These are phyloP conservation scores for Pseudorhiza aurosa DNA, from an alignment of 30 jellyfish, hydroid and myxozoan genomes.

Conservation along the genomic window DNA sequence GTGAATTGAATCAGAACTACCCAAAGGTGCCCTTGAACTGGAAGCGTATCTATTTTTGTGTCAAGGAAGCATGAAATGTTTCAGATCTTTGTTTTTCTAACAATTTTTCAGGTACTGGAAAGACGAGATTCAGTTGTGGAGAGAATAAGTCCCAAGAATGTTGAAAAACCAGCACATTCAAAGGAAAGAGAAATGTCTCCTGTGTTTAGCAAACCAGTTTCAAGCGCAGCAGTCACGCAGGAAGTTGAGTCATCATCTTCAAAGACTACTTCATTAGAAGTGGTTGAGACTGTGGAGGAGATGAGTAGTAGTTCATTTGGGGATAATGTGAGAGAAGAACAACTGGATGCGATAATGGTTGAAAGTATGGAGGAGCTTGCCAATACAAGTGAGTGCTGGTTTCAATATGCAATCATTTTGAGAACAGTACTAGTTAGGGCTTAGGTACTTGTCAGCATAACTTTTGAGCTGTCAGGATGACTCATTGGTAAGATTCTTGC, in stretches of 20 bases:
- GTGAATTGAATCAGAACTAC: no score
- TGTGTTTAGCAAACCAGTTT: constrained; percentile 34
- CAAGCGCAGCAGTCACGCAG: constrained; percentile 29
- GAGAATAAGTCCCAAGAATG: constrained; percentile 40
- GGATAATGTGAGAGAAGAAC: constrained; percentile 50
- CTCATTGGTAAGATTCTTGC: no score
- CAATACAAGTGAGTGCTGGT: constrained; percentile 27
- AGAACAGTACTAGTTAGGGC: neutral
- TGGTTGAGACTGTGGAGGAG: constrained; percentile 87
- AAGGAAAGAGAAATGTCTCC: constrained; percentile 60
- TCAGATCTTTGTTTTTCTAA: neutral
- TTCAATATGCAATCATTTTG: neutral
- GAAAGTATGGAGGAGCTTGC: constrained; percentile 58
- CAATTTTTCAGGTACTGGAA: neutral
- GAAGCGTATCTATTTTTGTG: no score
- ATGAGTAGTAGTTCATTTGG: constrained; percentile 63
- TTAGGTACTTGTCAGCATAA: no score
- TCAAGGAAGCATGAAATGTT: no score
- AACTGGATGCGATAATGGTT: constrained; percentile 58
- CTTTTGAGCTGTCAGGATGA: no score
- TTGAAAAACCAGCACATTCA: constrained; percentile 28
- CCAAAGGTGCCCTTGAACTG: no score
- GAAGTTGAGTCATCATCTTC: constrained; percentile 38
- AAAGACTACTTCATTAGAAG: constrained; percentile 51
- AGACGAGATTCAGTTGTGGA: constrained; percentile 45